Evolutionary conservation across 2,113 vertebrate species (phyloP).

Genomic region (Platycercus adscitus): DNA sequence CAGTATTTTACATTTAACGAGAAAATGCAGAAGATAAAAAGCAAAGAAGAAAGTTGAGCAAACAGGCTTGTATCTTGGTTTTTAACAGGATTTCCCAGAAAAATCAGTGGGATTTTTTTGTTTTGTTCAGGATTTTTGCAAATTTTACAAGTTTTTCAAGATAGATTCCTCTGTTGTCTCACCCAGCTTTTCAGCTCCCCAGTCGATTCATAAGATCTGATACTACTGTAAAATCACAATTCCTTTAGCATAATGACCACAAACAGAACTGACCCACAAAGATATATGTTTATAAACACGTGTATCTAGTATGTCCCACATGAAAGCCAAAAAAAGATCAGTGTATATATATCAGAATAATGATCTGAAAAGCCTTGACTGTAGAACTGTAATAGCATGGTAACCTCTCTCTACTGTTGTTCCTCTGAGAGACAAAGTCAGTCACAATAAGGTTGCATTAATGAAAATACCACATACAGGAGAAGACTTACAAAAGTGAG

Average conservation of each 20-base stretch:
- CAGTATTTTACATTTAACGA: constrained; percentile 28
- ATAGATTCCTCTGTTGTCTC: neutral
- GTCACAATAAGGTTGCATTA: neutral
- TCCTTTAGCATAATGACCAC: neutral
- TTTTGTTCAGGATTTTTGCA: neutral
- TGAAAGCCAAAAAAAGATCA: neutral
- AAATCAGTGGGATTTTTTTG: neutral
- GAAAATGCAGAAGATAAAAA: neutral
- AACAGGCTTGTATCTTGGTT: neutral
- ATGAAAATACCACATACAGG: neutral
- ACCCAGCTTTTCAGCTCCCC: neutral
- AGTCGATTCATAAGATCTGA: neutral
- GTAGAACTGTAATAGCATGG: neutral
- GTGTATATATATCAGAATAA: neutral
- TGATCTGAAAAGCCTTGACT: neutral
- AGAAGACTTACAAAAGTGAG: neutral
- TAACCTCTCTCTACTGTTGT: neutral
- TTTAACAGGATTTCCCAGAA: neutral
- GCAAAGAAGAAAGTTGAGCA: neutral
- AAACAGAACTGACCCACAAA: neutral
- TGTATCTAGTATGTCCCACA: neutral
- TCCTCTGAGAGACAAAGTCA: neutral
- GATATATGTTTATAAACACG: neutral
- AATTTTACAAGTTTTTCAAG: neutral
- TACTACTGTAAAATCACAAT: neutral